Base-by-base conservation (phyloP, 2,797 vertebrate genomes). In the Myotis daubentonii region DNA sequence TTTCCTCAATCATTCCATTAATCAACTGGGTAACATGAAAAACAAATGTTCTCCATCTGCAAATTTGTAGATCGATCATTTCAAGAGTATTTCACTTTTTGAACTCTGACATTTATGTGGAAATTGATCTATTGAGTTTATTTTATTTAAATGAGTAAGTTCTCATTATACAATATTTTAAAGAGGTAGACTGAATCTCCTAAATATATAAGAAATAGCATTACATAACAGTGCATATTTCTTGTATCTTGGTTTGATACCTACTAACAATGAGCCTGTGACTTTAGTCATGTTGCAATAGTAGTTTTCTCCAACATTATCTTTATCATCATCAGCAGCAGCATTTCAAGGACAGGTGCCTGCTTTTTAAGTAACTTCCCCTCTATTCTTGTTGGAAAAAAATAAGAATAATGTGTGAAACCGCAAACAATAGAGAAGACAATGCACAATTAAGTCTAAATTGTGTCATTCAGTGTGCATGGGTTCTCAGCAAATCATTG, bases 71-170 rank as follows among this genome's bases (percentile, higher is more conserved):
- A 19, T 57, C 10, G 49, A 78, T n/a, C 16, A 75, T 91, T 96
- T 96, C 66, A 93, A 88, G 44, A 71, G 22, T 71, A 89, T 57
- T 91, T 91, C 30, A 86, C 41, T 96, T 47, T 72, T 96, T 44
- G 1, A 83, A 49, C 76, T 17, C 36, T 88, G 65, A 82, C 1
- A 10, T 11, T 82, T 71, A 86, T 66, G 75, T 94, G 76, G 5
- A 84, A 92, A 87, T 72, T n/a, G 28, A 41, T 11, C 13, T 78
- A n/a, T 33, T 89, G 62, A 91, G 72, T 53, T 1, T 41, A 79
- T 23, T 70, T 94, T 10, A 89, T 71, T 87, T 85, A 88, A 76
- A 76, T 93, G 33, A 78, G 22, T 70, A 87, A 36, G 25, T 76
- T 87, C 13, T 80, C 23, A 53, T 80, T 81, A 55, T 71, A 15